Percentiles rank a stretch among this genome's conserved stretches.
These are phyloP conservation scores for Onchidella celtica DNA, from an alignment of 2,888 invertebrate genomes.

Conservation along the genomic window DNA sequence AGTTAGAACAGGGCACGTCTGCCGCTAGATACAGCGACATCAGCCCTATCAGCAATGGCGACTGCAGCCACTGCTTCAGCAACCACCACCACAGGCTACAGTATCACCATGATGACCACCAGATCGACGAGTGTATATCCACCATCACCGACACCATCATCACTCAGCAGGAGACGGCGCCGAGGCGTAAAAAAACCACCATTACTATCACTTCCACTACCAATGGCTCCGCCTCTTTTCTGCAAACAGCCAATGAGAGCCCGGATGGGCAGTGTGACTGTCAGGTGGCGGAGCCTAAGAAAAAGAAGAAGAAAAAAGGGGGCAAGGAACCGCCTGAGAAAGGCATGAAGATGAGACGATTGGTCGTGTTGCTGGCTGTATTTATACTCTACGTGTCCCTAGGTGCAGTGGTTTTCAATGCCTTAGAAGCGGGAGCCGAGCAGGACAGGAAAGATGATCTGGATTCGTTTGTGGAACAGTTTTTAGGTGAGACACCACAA, in stretches of 20 bases:
- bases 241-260: background rate
- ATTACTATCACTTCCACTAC: conserved; percentile 24
- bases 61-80: conserved; percentile 14
- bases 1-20: conserved; percentile 11
- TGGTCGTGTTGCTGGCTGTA: conserved; percentile 58
- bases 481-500: conserved; percentile 60
- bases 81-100: background rate
- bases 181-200: background rate
- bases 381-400: conserved; percentile 68
- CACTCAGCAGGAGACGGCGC: background rate
- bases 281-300: too few relatives aligned
- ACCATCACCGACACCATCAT: background rate
- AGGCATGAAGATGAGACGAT: conserved; percentile 62
- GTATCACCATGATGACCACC: conserved; percentile 17
- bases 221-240: conserved; percentile 7
- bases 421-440: conserved; percentile 67
- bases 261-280: conserved; percentile 13
- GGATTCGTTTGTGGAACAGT: conserved; percentile 56
- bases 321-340: conserved; percentile 11
- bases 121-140: background rate
- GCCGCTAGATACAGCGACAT: conserved; percentile 8
- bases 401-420: conserved; percentile 69
- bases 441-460: conserved; percentile 59
- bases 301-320: background rate
- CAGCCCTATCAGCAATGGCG: conserved; percentile 7